Evolutionary conservation across 2,797 vertebrate genomes (phyloP).

Genomic region (Thalassophryne amazonica): DNA sequence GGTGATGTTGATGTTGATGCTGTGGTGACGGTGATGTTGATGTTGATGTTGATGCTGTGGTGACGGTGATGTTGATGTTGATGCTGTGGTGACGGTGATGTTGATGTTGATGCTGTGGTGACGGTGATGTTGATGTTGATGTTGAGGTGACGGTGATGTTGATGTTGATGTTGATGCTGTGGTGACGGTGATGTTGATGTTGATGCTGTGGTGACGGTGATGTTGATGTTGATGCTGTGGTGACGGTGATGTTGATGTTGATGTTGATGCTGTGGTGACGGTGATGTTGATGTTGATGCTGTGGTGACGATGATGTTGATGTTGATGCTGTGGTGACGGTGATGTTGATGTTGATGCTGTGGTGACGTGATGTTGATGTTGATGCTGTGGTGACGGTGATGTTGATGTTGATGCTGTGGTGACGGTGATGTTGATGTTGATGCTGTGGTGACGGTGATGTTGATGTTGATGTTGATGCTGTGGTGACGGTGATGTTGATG

Average conservation of each 20-base stretch:
- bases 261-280: constrained; percentile 11
- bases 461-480: no score
- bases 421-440: constrained; percentile 13
- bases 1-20: not conserved
- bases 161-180: not conserved
- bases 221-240: not conserved
- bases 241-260: constrained; percentile 3
- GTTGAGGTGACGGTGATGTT: not conserved
- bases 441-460: constrained; percentile 1
- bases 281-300: not conserved
- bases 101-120: no score
- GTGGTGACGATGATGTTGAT: constrained; percentile 7
- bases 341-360: not conserved
- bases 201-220: constrained; percentile 1
- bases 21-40: not conserved
- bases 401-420: not conserved
- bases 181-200: constrained; percentile 12
- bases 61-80: constrained; percentile 1
- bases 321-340: constrained; percentile 6
- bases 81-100: not conserved
- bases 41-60: constrained; percentile 18
- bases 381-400: not conserved
- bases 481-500: constrained; percentile 10
- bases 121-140: constrained; percentile 21
- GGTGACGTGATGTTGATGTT: constrained; percentile 12